phyloP scores from a whole-genome alignment of 2,888 invertebrate genomes.

The Coleophora flavipennella region DNA sequence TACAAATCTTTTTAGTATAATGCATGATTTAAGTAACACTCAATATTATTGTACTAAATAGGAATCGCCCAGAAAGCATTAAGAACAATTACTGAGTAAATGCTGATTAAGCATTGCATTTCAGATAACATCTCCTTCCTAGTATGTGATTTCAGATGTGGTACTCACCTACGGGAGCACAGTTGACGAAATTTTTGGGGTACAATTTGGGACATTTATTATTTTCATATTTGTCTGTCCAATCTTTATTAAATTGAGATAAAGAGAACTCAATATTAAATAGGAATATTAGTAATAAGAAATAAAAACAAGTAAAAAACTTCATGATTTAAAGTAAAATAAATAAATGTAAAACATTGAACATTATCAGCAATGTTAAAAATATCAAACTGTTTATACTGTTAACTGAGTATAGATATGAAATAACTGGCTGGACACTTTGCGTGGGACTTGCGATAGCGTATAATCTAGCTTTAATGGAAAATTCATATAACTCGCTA shows the following conservation, averaged over 20 bases:
- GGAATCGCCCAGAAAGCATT: too few species aligned
- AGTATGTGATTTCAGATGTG: background rate
- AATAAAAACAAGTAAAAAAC: conserved; percentile 8
- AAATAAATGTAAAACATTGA: background rate
- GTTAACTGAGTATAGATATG: too few species aligned
- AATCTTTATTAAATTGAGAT: conserved; percentile 55
- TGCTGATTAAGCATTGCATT: too few species aligned
- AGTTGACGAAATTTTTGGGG: conserved; percentile 69
- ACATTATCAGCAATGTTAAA: too few species aligned
- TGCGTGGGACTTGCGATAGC: too few species aligned
- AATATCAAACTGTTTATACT: too few species aligned
- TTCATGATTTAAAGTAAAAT: conserved; percentile 1
- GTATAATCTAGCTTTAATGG: background rate
- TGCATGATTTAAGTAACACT: too few species aligned
- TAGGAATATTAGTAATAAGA: conserved; percentile 34
- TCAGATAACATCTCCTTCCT: too few species aligned
- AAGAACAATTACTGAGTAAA: too few species aligned
- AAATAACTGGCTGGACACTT: too few species aligned
- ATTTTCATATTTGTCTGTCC: conserved; percentile 63
- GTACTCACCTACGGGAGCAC: conserved; percentile 71
- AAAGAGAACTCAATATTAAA: conserved; percentile 35
- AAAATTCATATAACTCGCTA: too few species aligned
- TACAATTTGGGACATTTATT: conserved; percentile 69
- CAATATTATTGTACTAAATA: conserved; percentile 1
- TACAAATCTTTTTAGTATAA: too few species aligned